Conservation (phyloP, 1,140 invertebrate genomes). For the Lineus longissimus region DNA sequence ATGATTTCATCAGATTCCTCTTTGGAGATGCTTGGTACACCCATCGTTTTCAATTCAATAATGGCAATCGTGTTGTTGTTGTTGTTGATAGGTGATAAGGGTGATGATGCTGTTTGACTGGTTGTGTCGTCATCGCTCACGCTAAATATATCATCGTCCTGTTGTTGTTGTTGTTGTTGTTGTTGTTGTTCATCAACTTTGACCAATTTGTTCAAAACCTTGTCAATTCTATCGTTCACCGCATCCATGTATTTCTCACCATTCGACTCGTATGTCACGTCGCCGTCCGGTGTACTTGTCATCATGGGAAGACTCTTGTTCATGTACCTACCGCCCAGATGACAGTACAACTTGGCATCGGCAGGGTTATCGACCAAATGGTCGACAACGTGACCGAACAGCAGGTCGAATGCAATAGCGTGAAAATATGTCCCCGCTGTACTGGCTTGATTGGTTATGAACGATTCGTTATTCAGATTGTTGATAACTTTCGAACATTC, state of each 20-base stretch:
- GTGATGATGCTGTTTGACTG: neutral
- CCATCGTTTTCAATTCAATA: neutral
- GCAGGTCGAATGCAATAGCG: neutral
- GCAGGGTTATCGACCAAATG: neutral
- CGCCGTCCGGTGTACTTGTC: neutral
- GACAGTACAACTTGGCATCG: neutral
- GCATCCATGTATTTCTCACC: neutral
- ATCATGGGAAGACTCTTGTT: neutral
- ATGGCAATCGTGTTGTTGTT: neutral
- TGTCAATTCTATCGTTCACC: neutral
- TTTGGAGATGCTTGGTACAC: neutral
- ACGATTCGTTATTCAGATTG: neutral
- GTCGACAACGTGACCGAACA: neutral
- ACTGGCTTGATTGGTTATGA: neutral
- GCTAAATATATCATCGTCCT: neutral
- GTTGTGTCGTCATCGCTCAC: neutral
- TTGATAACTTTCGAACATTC: neutral
- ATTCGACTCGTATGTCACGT: neutral
- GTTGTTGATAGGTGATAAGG: neutral
- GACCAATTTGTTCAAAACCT: neutral
- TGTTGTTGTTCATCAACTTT: neutral
- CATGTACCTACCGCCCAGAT: neutral
- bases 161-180: neutral
- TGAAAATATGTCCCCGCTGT: constrained; percentile 1
- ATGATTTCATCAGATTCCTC: neutral